Percentiles rank a stretch among this genome's conserved stretches.
These are phyloP conservation scores for Clepsis dumicolana DNA, from an alignment of 2,888 invertebrate genomes.

Conservation along the genomic window DNA sequence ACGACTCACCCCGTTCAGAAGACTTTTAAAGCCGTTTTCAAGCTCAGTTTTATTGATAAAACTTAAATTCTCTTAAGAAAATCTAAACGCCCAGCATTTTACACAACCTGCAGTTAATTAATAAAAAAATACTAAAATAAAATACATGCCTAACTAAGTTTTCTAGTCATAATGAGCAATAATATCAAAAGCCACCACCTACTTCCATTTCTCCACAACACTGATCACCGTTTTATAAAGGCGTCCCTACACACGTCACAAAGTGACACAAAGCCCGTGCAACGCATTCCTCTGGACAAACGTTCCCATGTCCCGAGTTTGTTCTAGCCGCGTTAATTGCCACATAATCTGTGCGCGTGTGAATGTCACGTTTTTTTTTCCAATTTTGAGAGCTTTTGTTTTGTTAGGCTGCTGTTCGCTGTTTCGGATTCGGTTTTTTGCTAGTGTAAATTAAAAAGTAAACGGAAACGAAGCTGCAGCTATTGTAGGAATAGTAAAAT, in stretches of 20 bases:
- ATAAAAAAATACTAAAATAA: too few relatives aligned
- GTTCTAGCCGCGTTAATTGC: slow-evolving; percentile 74
- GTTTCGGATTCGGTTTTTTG: slow-evolving; percentile 47
- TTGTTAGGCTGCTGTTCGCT: slow-evolving; percentile 53
- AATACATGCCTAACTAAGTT: too few relatives aligned
- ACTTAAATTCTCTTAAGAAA: too few relatives aligned
- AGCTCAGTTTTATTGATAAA: too few relatives aligned
- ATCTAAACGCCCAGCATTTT: too few relatives aligned
- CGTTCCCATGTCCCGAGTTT: slow-evolving; percentile 69
- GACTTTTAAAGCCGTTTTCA: too few relatives aligned
- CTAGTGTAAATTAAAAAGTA: slow-evolving; percentile 39
- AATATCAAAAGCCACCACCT: too few relatives aligned
- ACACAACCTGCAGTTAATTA: too few relatives aligned
- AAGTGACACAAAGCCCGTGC: slow-evolving; percentile 27
- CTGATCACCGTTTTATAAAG: slow-evolving; percentile 17
- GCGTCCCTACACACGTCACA: slow-evolving; percentile 19
- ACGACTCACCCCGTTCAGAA: too few relatives aligned
- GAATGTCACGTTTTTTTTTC: slow-evolving; percentile 54
- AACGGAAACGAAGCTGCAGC: not conserved
- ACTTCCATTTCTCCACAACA: not conserved
- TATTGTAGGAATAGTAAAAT: too few relatives aligned
- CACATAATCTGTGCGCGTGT: slow-evolving; percentile 73
- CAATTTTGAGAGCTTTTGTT: slow-evolving; percentile 44
- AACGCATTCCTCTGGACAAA: slow-evolving; percentile 30
- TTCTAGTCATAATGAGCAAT: too few relatives aligned